Evolutionary conservation across 2,797 vertebrate genomes (phyloP), one percentile per base, ranked within the genome.

Genomic region (Distichodus sexfasciatus): DNA sequence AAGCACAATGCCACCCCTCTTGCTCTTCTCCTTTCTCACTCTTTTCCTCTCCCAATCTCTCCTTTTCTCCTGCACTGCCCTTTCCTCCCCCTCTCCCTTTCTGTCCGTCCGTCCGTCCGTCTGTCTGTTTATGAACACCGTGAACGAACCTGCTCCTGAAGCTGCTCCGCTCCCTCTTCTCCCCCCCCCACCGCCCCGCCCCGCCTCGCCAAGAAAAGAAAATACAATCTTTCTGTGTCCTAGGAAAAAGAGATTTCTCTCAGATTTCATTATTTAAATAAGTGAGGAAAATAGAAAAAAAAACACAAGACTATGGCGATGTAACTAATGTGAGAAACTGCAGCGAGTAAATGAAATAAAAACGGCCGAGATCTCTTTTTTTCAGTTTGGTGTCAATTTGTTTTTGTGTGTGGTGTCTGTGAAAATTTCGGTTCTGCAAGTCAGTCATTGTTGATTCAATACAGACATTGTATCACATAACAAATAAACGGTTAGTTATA

Each of bases 191-290:
- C 33, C 41, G 15, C 41, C 17, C 55, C 28, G 66, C 80, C 75
- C 78, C 69, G 40, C 59, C 78, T 74, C 65, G 67, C 80, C 82
- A 76, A 74, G 74, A 41, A 51, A 75, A 64, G 57, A 76, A 77
- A 66, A 73, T 77, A 74, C 82, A 85, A 83, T 86, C 83, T 87
- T 85, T 90, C 84, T 89, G 88, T 90, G 87, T 91, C 82, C 84
- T 87, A 79, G 80, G 85, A 90, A 90, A 90, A 89, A 89, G 83
- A 89, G 88, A 89, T 85, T 90, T 92, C 87, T 82, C 86, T 90
- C 81, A 68, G 43, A 81, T 88, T 87, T 89, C 84, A 87, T 87
- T 76, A 82, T 82, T 86, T 84, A 78, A 88, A 83, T 80, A 80
- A 60, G 79, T 82, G 72, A 51, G 64, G 68, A 76, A 71, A 72